Conservation (phyloP, 92 coral and sea anemone species). For the Phenganax stokvisi region DNA sequence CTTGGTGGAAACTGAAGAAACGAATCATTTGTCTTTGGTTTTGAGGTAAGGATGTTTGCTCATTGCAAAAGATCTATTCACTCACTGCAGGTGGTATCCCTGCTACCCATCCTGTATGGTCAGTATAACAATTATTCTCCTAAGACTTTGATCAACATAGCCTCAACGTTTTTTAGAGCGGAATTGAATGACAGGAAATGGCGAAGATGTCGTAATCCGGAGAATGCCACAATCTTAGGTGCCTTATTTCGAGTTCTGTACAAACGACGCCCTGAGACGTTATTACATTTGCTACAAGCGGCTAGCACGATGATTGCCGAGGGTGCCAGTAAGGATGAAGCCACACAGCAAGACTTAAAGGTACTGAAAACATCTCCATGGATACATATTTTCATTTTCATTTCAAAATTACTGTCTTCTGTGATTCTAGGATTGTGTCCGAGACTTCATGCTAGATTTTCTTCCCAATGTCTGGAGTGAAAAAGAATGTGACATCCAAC, state of each 20-base stretch:
- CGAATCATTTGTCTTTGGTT: not conserved
- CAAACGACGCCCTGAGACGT: conserved; percentile 52
- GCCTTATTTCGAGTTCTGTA: conserved; percentile 52
- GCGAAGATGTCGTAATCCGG: conserved; percentile 53
- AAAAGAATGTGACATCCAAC: conserved; percentile 47
- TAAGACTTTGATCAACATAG: not conserved
- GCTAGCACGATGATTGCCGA: conserved; percentile 47
- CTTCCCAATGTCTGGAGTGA: conserved; percentile 63
- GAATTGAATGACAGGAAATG: conserved; percentile 69
- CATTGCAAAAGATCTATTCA: too few species aligned
- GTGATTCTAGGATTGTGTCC: conserved; percentile 55
- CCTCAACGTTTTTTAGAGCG: conserved; percentile 32
- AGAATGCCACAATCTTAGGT: conserved; percentile 52
- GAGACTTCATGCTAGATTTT: conserved; percentile 71
- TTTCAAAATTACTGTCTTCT: not conserved
- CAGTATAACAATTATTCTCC: not conserved
- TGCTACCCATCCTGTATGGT: too few species aligned
- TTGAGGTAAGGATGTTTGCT: conserved; percentile 16
- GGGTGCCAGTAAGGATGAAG: conserved; percentile 45
- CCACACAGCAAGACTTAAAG: conserved; percentile 42
- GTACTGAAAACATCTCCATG: not conserved
- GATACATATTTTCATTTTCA: not conserved
- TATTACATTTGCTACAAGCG: conserved; percentile 45
- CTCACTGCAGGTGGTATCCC: too few species aligned
- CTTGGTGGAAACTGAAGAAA: not conserved